Base-by-base conservation (phyloP, 1,140 invertebrate genomes). In the Spodoptera litura region DNA sequence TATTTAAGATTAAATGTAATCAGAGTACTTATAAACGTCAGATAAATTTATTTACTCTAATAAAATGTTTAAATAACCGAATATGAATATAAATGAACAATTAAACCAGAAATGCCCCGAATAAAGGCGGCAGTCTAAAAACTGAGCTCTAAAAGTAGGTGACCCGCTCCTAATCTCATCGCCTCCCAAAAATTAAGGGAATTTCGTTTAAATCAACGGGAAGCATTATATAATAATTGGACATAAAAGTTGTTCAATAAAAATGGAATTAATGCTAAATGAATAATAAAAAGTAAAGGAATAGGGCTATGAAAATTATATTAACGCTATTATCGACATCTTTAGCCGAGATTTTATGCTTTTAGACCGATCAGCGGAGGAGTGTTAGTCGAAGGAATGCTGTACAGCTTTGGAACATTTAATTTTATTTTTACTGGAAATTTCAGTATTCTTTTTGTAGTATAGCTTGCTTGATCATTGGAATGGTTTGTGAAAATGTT, bases 211-310 rank as follows among this genome's bases (percentile, higher is more conserved):
- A 62, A 31, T 74, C 56, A 62, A 74, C 56, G 58, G 53, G 53
- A 59, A 27, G 44, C 58, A 74, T 74, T 74, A 74, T 74, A 61
- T 52, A 61, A 74, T 74, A 74, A 74, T 74, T 74, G 72, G 44
- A 62, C 58, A 74, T 74, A 74, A 74, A 74, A 74, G 58, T 73
- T 74, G 72, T 74, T 49, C 44, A 62, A 62, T 74, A 74, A 74
- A 74, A 74, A 74, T 74, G 72, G 72, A 62, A 74, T 74, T 61
- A 74, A 74, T 51, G 56, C 38, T 74, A 62, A 74, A 74, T 74
- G 58, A 74, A 74, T 74, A 62, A 61, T 74, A 74, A 74, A 68
- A 74, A 74, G 71, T 73, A 25, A 62, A 51, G 72, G 72, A 62
- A 74, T 49, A 61, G 58, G 58, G 72, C 72, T 52, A 62, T 74